A percentile compares a stretch with the other conserved stretches of the same genome.
Evolutionary conservation across 2,888 invertebrate genomes (phyloP).

Genomic region (Agriopis aurantiaria): DNA sequence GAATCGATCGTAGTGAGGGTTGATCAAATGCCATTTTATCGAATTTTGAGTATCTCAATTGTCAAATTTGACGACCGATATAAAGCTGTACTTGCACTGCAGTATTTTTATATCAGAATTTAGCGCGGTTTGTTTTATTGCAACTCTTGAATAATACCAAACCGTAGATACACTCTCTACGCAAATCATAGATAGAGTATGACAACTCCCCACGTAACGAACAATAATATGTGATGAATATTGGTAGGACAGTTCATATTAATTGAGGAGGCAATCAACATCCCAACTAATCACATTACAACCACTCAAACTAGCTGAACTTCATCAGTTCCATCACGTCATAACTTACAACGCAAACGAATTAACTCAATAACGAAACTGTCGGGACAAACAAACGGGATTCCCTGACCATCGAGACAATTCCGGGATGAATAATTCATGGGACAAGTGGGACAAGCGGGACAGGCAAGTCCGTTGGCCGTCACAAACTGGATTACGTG

Average conservation of each 20-base stretch:
- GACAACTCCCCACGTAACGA: background rate
- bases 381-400: conserved; percentile 38
- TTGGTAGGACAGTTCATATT: background rate
- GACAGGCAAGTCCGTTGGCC: conserved; percentile 1
- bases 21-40: too few species aligned
- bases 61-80: too few species aligned
- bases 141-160: background rate
- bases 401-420: conserved; percentile 36
- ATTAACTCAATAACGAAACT: conserved; percentile 48
- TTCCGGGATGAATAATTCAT: conserved; percentile 39
- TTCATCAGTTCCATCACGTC: conserved; percentile 40
- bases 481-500: conserved; percentile 31
- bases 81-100: too few species aligned
- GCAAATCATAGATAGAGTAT: too few species aligned
- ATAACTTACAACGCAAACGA: conserved; percentile 45
- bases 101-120: background rate
- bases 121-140: background rate
- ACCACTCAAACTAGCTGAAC: conserved; percentile 41
- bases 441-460: conserved; percentile 14
- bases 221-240: background rate
- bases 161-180: too few species aligned
- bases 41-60: too few species aligned
- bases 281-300: conserved; percentile 14
- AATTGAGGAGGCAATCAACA: conserved; percentile 7
- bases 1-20: too few species aligned